Evolutionary conservation across 2,888 invertebrate genomes (phyloP), one percentile per base, ranked within the genome.

Genomic region (Drosophila emarginata): DNA sequence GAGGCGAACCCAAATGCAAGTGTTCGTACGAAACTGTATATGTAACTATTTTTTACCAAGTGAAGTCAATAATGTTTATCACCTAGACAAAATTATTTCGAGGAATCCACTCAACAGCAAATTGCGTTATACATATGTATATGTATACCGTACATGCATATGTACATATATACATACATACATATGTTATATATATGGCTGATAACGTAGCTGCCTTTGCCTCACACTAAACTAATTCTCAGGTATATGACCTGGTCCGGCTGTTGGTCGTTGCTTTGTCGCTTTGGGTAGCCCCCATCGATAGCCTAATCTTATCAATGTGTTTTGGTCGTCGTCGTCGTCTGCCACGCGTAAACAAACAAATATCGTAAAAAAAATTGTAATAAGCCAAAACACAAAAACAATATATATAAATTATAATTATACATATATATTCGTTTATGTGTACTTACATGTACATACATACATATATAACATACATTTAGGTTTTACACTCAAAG

Each of bases 261-360:
- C 61, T 72, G 62, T 72, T 52, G 69, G 39, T 60, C 52, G 36
- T 59, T 56, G 68, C 64, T 63, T 50, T 58, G 21, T 23, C 39
- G 39, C 62, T 76, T 61, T 56, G 73, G 58, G 59, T 15, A 64
- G 61, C 68, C 51, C 56, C 57, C 14, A 56, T 14, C 26, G 40
- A 54, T 28, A 45, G 32, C 18, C 66, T 64, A 77, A 77, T 80
- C 80, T 80, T 77, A 80, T 80, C 80, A 82, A 68, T 64, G 52
- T 71, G 72, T 59, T 40, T 68, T 59, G 54, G 62, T 36, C 21
- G 61, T 59, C 32, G 63, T 54, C 40, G 59, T 56, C 71, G 72
- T 68, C 60, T 36, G 51, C 36, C 15, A 69, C 39, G 57, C 14
- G 61, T 68, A 78, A 83, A 83, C 73, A 83, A 80, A 80, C 75